Conservation (phyloP, 2,113 vertebrate genomes). For the Uria aalge region DNA sequence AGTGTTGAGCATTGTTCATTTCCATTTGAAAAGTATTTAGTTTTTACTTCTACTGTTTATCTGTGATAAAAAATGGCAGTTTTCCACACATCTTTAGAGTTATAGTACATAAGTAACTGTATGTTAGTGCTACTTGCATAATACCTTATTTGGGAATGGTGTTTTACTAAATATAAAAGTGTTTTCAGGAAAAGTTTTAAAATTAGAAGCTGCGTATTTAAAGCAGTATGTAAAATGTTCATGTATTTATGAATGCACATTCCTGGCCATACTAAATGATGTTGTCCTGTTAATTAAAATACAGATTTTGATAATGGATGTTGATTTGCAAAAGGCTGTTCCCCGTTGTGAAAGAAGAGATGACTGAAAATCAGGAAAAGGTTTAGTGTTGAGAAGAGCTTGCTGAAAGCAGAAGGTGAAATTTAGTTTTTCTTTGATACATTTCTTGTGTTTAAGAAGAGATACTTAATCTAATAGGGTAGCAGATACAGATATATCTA, state of each 20-base stretch:
- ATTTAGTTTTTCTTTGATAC: background rate
- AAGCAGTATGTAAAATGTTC: background rate
- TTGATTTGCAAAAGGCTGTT: background rate
- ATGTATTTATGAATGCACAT: background rate
- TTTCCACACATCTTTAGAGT: background rate
- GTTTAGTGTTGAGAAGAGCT: background rate
- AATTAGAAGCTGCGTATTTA: background rate
- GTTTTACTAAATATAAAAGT: background rate
- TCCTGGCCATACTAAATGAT: background rate
- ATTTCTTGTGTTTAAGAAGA: background rate
- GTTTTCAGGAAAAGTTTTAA: background rate
- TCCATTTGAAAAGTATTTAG: background rate
- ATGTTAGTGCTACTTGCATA: background rate
- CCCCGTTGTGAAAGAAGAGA: background rate
- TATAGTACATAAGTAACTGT: background rate
- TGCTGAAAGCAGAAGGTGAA: background rate
- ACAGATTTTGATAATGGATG: background rate
- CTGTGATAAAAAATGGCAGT: background rate
- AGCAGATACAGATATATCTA: background rate
- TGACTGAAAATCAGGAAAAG: background rate
- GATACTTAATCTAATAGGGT: background rate
- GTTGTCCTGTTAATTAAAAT: background rate
- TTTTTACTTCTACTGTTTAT: background rate
- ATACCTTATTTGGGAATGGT: background rate
- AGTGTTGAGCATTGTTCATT: background rate